Evolutionary conservation across 2,113 vertebrate species (phyloP).

Genomic region (Proteles cristata): DNA sequence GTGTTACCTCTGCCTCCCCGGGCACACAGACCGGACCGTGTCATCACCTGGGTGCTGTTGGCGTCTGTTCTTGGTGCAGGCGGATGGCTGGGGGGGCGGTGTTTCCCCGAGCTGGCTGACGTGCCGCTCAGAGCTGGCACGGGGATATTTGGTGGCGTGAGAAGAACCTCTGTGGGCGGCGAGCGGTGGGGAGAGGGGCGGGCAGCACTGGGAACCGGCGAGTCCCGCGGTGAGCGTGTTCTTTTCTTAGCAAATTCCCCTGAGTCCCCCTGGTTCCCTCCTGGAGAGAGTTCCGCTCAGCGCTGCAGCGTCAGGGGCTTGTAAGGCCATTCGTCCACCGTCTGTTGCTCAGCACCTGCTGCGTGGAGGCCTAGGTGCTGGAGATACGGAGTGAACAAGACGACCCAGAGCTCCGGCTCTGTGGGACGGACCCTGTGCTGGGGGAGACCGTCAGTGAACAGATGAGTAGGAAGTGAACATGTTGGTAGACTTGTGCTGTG

Average conservation of each 20-base stretch:
- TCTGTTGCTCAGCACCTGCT: not conserved
- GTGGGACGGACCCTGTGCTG: not conserved
- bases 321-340: not conserved
- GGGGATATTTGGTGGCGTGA: not conserved
- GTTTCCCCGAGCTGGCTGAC: not conserved
- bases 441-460: not conserved
- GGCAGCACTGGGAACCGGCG: not conserved
- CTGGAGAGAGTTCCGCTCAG: not conserved
- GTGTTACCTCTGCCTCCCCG: not conserved
- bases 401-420: not conserved
- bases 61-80: not conserved
- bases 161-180: not conserved
- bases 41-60: not conserved
- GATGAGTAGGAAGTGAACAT: not conserved
- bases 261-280: not conserved
- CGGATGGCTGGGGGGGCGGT: not conserved
- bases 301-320: not conserved
- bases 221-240: rapidly evolving
- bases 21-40: no score
- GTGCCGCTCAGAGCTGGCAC: not conserved
- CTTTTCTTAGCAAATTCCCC: not conserved
- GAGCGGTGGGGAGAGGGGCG: not conserved
- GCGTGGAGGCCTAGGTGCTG: not conserved
- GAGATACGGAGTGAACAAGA: not conserved
- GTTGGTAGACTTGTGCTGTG: not conserved